A percentile compares a stretch with the other conserved stretches of the same genome.
Conservation (phyloP, 2,797 vertebrate genomes). For the Cyprinodon diabolis region DNA sequence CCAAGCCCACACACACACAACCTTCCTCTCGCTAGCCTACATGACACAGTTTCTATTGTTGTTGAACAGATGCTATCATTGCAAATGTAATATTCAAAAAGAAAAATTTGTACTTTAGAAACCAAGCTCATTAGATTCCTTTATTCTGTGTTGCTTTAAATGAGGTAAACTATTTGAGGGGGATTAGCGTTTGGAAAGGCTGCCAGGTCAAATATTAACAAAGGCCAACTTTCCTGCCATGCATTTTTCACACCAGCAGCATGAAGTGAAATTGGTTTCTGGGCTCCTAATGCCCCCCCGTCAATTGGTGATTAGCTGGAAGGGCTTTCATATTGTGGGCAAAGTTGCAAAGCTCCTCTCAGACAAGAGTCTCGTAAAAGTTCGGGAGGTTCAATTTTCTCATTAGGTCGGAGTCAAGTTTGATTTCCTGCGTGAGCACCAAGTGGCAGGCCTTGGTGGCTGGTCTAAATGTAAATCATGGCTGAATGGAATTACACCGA, state of each 20-base stretch:
- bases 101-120: not conserved
- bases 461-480: conserved; percentile 83
- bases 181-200: conserved; percentile 49
- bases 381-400: conserved; percentile 83
- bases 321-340: conserved; percentile 69
- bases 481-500: conserved; percentile 83
- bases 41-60: not conserved
- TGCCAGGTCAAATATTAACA: conserved; percentile 51
- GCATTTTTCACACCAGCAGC: conserved; percentile 59
- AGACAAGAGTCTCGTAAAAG: conserved; percentile 77
- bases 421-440: conserved; percentile 77
- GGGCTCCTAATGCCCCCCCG: conserved; percentile 62
- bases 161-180: conserved; percentile 52
- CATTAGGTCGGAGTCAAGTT: conserved; percentile 83
- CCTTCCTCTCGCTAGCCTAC: not conserved
- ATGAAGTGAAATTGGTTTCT: conserved; percentile 68
- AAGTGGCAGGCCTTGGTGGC: conserved; percentile 78
- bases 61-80: not conserved
- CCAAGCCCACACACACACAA: not conserved
- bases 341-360: conserved; percentile 73
- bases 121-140: conserved; percentile 13
- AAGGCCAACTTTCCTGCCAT: conserved; percentile 49
- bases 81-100: not conserved
- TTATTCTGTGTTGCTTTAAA: conserved; percentile 36
- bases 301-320: conserved; percentile 75